Base-by-base conservation (phyloP, 2,888 invertebrate species). In the Latrodectus elegans region DNA sequence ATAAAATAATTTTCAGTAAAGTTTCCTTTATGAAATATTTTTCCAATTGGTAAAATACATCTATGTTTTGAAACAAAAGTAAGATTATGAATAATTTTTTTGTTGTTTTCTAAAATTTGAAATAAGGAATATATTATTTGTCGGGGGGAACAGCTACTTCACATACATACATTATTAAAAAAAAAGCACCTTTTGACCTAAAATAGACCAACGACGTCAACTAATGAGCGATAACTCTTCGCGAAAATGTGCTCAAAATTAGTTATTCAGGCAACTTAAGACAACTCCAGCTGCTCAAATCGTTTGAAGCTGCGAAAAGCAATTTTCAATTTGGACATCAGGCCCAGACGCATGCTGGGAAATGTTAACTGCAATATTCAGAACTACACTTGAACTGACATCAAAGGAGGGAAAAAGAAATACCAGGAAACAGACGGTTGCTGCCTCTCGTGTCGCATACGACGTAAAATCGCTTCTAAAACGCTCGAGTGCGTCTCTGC, bases 361-460 rank as follows among this genome's bases (percentile, higher is more conserved):
- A 60, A 60, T 60, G 60, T 60, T n/a, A n/a, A 60, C n/a, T 60
- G 60, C 60, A 60, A 60, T 60, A 15, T 60, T n/a, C n/a, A n/a
- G 60, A 60, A 60, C 60, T n/a, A 15, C 12, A 15, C 12, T 15
- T 3, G n/a, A 15, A 9, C 60, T 60, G 60, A n/a, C n/a, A 60
- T 12, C 60, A 9, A 38, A 38, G 38, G 38, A 38, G 38, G 38
- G 38, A 15, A 60, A 60, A 12, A 60, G n/a, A 60, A 60, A 15
- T 60, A 60, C 60, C 12, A 60, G 60, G 60, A 60, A 60, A 10
- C 60, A 14, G 60, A 4, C n/a, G 9, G 10, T 11, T 60, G 10
- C 60, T 60, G 60, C n/a, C n/a, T 60, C n/a, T 60, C 3, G 60
- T 60, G 60, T 60, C 60, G n/a, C 60, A 15, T 60, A 1, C 60